phyloP scores from a whole-genome alignment of 2,113 vertebrate genomes.

The Poecilia latipinna region DNA sequence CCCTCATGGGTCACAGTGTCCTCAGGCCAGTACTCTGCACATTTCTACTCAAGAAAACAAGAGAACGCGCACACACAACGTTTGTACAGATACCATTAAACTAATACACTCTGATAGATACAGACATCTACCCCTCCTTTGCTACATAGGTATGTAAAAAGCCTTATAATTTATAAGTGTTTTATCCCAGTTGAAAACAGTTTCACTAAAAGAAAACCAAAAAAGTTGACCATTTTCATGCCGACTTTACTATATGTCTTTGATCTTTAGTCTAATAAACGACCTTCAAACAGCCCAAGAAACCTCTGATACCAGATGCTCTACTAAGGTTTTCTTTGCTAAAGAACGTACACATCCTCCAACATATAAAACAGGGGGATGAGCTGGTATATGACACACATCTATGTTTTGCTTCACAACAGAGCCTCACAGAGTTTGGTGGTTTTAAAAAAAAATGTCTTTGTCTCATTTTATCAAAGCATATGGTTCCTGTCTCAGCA shows the following conservation, averaged over 20 bases:
- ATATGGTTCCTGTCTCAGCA: not conserved
- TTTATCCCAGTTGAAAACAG: too few relatives aligned
- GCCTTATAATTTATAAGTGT: too few relatives aligned
- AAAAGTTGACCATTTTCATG: too few relatives aligned
- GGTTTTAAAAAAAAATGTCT: not conserved
- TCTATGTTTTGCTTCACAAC: not conserved
- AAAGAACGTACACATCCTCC: not conserved
- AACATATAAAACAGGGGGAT: not conserved
- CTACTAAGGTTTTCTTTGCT: not conserved
- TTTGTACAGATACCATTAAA: not conserved
- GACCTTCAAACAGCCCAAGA: not conserved
- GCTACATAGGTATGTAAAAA: not conserved
- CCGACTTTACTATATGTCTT: too few relatives aligned
- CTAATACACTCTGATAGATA: not conserved
- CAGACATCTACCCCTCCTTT: not conserved
- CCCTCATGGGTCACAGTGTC: constrained; percentile 89
- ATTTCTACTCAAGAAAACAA: constrained; percentile 84
- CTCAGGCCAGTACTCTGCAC: constrained; percentile 98
- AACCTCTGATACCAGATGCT: not conserved
- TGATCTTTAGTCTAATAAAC: too few relatives aligned
- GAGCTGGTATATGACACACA: not conserved
- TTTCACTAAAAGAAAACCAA: too few relatives aligned
- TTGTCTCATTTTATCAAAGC: not conserved
- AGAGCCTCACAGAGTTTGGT: not conserved
- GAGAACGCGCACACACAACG: constrained; percentile 20